phyloP scores from a whole-genome alignment of 2,888 invertebrate species.

The Orthosia incerta region DNA sequence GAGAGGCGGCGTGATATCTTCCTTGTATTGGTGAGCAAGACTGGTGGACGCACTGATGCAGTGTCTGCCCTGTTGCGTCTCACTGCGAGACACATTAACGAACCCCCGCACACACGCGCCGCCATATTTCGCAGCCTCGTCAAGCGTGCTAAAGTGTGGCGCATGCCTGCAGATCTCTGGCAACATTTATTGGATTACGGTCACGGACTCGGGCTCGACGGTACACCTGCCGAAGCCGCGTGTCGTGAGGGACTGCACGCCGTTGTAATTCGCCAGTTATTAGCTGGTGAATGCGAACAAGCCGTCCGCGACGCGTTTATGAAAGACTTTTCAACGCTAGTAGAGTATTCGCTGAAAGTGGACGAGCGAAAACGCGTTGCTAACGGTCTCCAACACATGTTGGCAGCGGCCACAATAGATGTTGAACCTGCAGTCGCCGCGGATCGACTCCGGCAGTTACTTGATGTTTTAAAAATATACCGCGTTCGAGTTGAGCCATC shows the following conservation, averaged over 20 bases:
- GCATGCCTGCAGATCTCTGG: constrained; percentile 76
- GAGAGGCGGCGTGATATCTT: constrained; percentile 81
- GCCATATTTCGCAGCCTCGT: constrained; percentile 80
- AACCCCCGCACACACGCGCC: constrained; percentile 78
- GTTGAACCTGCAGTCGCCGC: constrained; percentile 52
- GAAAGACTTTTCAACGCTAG: constrained; percentile 72
- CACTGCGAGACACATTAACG: constrained; percentile 73
- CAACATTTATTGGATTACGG: constrained; percentile 73
- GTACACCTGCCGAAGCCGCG: constrained; percentile 68
- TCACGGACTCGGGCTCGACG: constrained; percentile 79
- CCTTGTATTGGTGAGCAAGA: constrained; percentile 82
- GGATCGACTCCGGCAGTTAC: constrained; percentile 63
- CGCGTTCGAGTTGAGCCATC: constrained; percentile 65
- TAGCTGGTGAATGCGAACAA: constrained; percentile 63
- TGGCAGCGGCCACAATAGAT: constrained; percentile 63
- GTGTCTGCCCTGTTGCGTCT: constrained; percentile 74
- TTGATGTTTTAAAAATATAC: constrained; percentile 72
- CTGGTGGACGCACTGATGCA: constrained; percentile 74
- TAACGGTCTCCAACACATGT: constrained; percentile 61
- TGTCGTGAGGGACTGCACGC: constrained; percentile 82
- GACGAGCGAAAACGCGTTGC: constrained; percentile 71
- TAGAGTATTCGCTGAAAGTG: constrained; percentile 73
- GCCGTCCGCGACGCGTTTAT: constrained; percentile 71
- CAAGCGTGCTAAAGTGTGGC: constrained; percentile 79
- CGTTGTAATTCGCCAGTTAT: constrained; percentile 75